Conservation (phyloP, 2,797 vertebrate genomes). For the Gymnoscopelus braueri region DNA sequence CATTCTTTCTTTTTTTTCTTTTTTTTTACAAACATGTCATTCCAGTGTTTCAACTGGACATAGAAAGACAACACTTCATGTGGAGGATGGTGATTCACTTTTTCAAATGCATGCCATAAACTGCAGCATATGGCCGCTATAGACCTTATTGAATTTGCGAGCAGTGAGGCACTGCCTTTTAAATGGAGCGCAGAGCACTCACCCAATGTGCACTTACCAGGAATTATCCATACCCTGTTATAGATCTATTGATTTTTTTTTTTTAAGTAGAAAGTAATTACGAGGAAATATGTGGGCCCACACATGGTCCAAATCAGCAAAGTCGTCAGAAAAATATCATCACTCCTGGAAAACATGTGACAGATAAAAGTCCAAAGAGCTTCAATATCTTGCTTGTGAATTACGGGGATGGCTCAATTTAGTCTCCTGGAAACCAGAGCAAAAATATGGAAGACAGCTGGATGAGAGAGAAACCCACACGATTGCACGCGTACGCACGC, state of each 20-base stretch:
- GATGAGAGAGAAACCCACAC: constrained; percentile 28
- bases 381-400: constrained; percentile 32
- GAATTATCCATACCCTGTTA: constrained; percentile 3
- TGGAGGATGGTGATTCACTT: too few relatives aligned
- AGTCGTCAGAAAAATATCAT: constrained; percentile 52
- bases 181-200: constrained; percentile 52
- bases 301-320: constrained; percentile 15
- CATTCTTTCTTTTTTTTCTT: too few relatives aligned
- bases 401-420: constrained; percentile 46
- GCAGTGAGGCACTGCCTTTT: constrained; percentile 28
- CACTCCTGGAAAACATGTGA: constrained; percentile 27
- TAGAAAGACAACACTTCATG: too few relatives aligned
- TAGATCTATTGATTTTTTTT: constrained; percentile 59
- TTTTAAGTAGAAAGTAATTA: constrained; percentile 60
- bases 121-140: constrained; percentile 21
- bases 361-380: constrained; percentile 29
- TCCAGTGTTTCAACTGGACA: too few relatives aligned
- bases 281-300: constrained; percentile 44
- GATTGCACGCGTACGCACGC: neutral
- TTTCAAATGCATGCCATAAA: neutral
- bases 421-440: constrained; percentile 24
- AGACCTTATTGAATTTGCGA: constrained; percentile 53
- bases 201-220: constrained; percentile 50
- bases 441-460: constrained; percentile 68
- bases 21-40: too few relatives aligned